These are phyloP conservation scores for Pipistrellus pipistrellus DNA, from an alignment of 2,797 vertebrate genomes.

Conservation along the genomic window DNA sequence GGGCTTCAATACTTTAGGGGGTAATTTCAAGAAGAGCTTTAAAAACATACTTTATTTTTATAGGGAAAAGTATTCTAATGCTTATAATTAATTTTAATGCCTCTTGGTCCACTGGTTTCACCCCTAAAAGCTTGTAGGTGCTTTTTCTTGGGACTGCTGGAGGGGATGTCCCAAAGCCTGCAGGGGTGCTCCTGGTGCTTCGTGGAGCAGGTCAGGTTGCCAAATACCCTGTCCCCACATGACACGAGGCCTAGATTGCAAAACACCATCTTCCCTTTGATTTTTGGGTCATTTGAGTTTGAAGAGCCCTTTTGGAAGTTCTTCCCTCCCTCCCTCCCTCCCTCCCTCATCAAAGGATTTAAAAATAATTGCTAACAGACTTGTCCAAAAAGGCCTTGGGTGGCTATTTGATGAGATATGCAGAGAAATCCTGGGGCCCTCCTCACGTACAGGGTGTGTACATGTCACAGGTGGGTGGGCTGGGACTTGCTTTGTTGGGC, in stretches of 20 bases:
- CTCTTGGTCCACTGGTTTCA: neutral
- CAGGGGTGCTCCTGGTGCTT: neutral
- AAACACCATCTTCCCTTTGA: neutral
- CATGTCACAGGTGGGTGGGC: neutral
- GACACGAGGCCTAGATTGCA: neutral
- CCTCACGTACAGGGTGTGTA: neutral
- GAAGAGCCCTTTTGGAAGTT: neutral
- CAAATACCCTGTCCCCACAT: neutral
- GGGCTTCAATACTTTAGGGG: neutral
- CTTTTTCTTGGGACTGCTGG: neutral
- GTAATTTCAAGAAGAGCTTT: neutral
- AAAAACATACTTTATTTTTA: neutral
- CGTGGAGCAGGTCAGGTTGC: neutral
- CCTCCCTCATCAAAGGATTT: neutral
- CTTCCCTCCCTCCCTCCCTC: no score
- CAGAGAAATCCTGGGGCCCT: neutral
- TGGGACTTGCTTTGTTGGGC: neutral
- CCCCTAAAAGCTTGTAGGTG: neutral
- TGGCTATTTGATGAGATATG: neutral
- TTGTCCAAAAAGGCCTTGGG: neutral
- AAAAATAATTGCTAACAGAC: neutral
- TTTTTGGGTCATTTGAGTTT: neutral
- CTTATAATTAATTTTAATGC: neutral
- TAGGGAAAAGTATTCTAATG: neutral
- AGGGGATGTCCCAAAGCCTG: neutral